Evolutionary conservation across 2,113 vertebrate species (phyloP), one percentile per base, ranked within the genome.

Genomic region (Microtus montanus): DNA sequence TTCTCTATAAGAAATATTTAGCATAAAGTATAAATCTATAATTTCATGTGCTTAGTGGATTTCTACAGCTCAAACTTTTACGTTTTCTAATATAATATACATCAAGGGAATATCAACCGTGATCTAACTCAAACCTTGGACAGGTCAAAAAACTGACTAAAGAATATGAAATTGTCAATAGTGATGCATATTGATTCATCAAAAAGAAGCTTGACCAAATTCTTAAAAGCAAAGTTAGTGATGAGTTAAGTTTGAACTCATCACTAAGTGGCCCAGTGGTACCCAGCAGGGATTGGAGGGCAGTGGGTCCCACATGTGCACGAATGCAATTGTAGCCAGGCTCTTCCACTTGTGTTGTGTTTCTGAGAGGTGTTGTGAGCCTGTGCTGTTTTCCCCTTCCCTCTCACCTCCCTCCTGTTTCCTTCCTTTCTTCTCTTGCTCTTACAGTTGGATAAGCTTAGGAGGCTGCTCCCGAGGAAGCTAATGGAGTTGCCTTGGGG

Each of bases 401-500:
- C 13, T 20, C 74, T 7, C 15, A 33, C 20, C 17, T 1, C 15
- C 11, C 26, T 11, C 5, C 22, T 5, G 11, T 10, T 5, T 8
- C 44, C 4, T 38, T 8, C 4, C 22, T 15, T 41, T 24, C 41
- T 74, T 49, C 82, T 44, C 73, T 96, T 58, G 89, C 80, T 71
- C 83, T 74, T 89, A 86, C 92, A 96, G 84, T 96, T 98, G 97
- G 98, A 98, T 95, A 98, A 63, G 35, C 96, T 95, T 97, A 97
- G 97, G 97, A 98, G 97, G 96, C 74, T 92, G 95, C 97, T 98
- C 97, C 92, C 97, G 98, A 97, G 98, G 98, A 98, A 97, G 96
- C 94, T 98, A 98, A 98, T 98, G 95, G 97, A 97, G 94, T 97
- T 98, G 97, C 98, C 97, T 91, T 98, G 64, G 98, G 98, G 97